Conservation (phyloP, 2,113 vertebrate genomes). For the Microcebus griseorufus region DNA sequence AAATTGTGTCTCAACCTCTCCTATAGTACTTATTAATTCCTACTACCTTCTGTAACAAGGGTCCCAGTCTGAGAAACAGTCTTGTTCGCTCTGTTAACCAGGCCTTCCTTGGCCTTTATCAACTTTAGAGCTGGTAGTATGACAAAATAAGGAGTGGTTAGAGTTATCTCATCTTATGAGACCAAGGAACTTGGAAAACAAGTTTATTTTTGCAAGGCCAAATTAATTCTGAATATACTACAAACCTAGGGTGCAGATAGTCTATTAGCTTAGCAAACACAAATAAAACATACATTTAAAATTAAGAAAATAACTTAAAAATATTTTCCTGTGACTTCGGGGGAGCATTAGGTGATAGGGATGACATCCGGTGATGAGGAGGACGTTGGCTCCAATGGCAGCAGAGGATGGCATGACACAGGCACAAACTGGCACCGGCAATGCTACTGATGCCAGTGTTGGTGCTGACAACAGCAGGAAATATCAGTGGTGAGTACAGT, state of each 20-base stretch:
- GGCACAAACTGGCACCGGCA: accelerated
- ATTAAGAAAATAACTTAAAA: neutral
- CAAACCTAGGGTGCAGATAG: neutral
- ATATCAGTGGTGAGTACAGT: neutral
- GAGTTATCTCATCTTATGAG: neutral
- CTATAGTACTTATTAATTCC: neutral
- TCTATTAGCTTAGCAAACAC: neutral
- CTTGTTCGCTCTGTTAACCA: neutral
- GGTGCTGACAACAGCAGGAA: no score
- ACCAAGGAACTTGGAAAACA: neutral
- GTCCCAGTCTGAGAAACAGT: accelerated
- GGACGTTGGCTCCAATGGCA: accelerated
- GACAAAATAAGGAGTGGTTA: neutral
- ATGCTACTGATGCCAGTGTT: neutral
- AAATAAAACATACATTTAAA: neutral
- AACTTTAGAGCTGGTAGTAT: neutral
- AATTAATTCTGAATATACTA: neutral
- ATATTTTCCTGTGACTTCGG: neutral
- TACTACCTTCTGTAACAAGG: neutral
- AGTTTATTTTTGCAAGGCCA: constrained; percentile 39
- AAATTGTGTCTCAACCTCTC: neutral
- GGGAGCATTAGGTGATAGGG: neutral
- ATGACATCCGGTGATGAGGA: no score
- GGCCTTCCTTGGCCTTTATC: neutral
- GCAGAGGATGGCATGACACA: accelerated